Evolutionary conservation across 2,888 invertebrate genomes (phyloP).

Genomic region (Acrobasis suavella): DNA sequence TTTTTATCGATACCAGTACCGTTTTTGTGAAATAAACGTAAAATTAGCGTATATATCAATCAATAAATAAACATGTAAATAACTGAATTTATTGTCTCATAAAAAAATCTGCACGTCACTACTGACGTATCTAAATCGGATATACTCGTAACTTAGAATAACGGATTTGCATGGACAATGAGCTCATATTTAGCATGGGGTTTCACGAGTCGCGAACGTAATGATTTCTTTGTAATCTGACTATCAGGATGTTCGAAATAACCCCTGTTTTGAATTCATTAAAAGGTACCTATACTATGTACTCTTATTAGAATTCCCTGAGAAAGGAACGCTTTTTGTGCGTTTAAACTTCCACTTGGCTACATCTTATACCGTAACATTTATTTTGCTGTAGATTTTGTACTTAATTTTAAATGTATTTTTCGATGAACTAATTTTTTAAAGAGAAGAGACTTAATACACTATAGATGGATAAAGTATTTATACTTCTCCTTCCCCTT

Average conservation of each 20-base stretch:
- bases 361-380: conserved; percentile 42
- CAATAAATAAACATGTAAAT: too few species aligned
- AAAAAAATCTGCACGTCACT: conserved; percentile 27
- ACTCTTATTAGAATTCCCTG: conserved; percentile 50
- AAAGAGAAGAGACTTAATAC: too few species aligned
- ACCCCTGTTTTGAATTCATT: conserved; percentile 54
- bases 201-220: conserved; percentile 52
- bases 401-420: too few species aligned
- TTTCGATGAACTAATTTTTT: too few species aligned
- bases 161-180: conserved; percentile 66
- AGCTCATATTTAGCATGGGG: conserved; percentile 48
- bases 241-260: conserved; percentile 64
- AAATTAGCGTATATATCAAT: too few species aligned
- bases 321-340: conserved; percentile 55
- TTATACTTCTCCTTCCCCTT: too few species aligned
- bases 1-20: too few species aligned
- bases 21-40: too few species aligned
- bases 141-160: conserved; percentile 41
- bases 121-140: conserved; percentile 37
- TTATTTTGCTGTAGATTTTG: background rate
- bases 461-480: too few species aligned
- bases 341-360: conserved; percentile 37
- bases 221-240: conserved; percentile 62
- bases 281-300: conserved; percentile 35
- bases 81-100: background rate